These are phyloP conservation scores for Aphelocoma californica DNA, from an alignment of 2,797 vertebrate genomes.

Conservation along the genomic window DNA sequence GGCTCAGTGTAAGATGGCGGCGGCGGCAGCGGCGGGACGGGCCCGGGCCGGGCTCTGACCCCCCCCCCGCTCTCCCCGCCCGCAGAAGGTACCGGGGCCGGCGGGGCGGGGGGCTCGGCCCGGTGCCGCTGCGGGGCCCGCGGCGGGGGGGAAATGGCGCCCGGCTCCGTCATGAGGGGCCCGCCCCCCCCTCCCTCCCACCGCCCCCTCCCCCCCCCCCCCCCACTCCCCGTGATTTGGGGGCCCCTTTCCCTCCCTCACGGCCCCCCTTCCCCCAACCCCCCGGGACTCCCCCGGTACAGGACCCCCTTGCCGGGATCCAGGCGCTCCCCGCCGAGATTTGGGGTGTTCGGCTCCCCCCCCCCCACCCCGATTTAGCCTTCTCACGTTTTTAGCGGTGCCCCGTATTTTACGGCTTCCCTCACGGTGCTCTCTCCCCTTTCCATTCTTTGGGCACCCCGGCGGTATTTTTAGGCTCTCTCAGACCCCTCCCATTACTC, in stretches of 20 bases:
- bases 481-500: not conserved
- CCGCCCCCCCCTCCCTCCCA: not conserved
- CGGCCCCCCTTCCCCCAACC: no score
- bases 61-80: not conserved
- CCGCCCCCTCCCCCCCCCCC: not conserved
- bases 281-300: no score
- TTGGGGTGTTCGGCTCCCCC: not conserved
- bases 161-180: not conserved
- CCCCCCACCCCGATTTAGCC: not conserved
- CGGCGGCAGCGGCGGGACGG: not conserved
- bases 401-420: not conserved
- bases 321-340: not conserved
- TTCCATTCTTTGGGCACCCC: no score
- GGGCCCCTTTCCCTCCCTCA: not conserved
- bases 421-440: no score
- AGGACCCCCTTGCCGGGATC: no score
- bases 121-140: not conserved
- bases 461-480: no score
- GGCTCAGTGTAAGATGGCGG: constrained; percentile 24
- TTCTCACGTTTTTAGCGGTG: not conserved
- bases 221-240: not conserved
- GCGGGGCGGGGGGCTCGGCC: not conserved
- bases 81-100: not conserved
- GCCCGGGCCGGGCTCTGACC: not conserved
- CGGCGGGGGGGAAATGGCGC: not conserved